A percentile compares a stretch with the other conserved stretches of the same genome.
phyloP scores from a whole-genome alignment of 2,113 vertebrate species.

The Syrmaticus mikado region DNA sequence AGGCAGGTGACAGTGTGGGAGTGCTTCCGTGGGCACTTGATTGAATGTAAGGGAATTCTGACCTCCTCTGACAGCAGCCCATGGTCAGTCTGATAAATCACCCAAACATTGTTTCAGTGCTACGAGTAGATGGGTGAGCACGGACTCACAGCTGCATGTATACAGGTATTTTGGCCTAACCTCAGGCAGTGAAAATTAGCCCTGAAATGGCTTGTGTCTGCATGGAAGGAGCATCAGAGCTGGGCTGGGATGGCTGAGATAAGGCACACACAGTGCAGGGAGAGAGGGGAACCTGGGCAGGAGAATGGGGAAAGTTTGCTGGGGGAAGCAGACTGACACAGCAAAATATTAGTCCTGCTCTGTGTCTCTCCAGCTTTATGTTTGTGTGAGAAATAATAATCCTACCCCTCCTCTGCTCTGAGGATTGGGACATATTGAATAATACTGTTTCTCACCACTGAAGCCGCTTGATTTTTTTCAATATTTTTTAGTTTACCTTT shows the following conservation, averaged over 20 bases:
- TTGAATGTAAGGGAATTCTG: no score
- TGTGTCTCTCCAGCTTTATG: not conserved
- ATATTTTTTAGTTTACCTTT: not conserved
- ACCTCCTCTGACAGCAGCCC: no score
- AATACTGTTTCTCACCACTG: not conserved
- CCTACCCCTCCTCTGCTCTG: not conserved
- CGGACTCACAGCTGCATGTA: fast-evolving
- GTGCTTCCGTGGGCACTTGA: fast-evolving
- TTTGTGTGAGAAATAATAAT: not conserved
- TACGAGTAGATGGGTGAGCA: fast-evolving
- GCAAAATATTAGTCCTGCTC: not conserved
- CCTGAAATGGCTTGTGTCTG: not conserved
- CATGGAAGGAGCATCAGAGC: not conserved
- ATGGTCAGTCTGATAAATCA: not conserved
- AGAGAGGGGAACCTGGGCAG: not conserved
- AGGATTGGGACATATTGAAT: not conserved
- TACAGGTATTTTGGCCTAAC: not conserved
- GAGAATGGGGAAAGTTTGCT: not conserved
- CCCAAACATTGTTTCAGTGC: fast-evolving
- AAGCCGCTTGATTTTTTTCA: not conserved
- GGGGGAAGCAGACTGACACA: not conserved
- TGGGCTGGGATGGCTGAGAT: not conserved
- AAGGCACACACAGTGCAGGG: not conserved
- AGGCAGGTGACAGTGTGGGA: not conserved
- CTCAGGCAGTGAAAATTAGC: not conserved